A percentile compares a stretch with the other conserved stretches of the same genome.
Evolutionary conservation across 2,113 vertebrate genomes (phyloP).

Genomic region (Zingel zingel): DNA sequence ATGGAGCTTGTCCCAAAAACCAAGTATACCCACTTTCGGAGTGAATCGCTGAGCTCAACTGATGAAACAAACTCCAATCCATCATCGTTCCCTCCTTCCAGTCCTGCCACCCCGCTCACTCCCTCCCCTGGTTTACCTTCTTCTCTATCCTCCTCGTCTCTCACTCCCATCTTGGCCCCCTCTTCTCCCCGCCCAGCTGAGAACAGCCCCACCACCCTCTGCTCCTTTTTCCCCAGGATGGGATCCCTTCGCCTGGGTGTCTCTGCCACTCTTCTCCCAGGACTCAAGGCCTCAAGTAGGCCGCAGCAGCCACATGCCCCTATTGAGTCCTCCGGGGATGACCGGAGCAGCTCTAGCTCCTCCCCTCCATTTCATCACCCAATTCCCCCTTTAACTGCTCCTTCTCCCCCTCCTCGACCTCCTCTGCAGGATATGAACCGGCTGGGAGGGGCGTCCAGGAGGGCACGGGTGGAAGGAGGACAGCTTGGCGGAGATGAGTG

Average conservation of each 20-base stretch:
- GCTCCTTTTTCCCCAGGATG: slow-evolving; percentile 97
- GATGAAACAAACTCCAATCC: slow-evolving; percentile 83
- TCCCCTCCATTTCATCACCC: slow-evolving; percentile 71
- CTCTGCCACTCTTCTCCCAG: slow-evolving; percentile 87
- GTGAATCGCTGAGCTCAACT: slow-evolving; percentile 91
- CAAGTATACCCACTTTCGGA: slow-evolving; percentile 95
- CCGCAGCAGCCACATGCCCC: slow-evolving; percentile 53
- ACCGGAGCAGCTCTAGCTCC: slow-evolving; percentile 69
- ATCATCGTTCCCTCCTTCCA: slow-evolving; percentile 82
- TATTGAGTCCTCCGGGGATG: slow-evolving; percentile 70
- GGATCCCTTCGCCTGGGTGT: slow-evolving; percentile 92
- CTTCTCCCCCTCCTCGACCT: slow-evolving; percentile 87
- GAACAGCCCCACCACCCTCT: slow-evolving; percentile 94
- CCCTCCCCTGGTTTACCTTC: slow-evolving; percentile 80
- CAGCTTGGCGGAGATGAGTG: slow-evolving; percentile 98
- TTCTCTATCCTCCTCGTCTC: slow-evolving; percentile 91
- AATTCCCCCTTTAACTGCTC: slow-evolving; percentile 75
- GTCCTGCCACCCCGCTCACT: slow-evolving; percentile 80
- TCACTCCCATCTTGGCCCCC: slow-evolving; percentile 86
- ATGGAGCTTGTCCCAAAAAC: slow-evolving; percentile 95
- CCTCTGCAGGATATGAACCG: slow-evolving; percentile 98
- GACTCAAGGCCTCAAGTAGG: slow-evolving; percentile 79
- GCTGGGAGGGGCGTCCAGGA: slow-evolving; percentile 92
- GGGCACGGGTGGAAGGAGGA: slow-evolving; percentile 96
- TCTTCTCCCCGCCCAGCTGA: slow-evolving; percentile 80